Percentiles rank a stretch among this genome's conserved stretches.
Evolutionary conservation across 2,797 vertebrate species (phyloP).

Genomic region (Ceyx erithaca): DNA sequence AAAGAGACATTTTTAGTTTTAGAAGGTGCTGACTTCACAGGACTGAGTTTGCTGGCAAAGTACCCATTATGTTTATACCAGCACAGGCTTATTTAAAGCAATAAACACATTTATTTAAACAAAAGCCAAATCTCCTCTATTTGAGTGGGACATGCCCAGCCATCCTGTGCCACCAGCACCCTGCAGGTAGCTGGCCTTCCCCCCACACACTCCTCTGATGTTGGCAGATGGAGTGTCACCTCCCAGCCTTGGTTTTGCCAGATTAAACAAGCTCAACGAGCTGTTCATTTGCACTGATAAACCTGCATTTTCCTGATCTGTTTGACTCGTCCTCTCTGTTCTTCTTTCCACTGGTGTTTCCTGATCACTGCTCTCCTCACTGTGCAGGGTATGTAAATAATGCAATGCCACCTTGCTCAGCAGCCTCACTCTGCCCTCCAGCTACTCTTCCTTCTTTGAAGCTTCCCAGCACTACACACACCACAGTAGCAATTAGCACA

Average conservation of each 20-base stretch:
- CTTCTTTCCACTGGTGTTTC: not conserved
- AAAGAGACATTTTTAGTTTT: not conserved
- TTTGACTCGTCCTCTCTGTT: not conserved
- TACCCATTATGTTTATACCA: not conserved
- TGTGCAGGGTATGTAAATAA: rapidly evolving
- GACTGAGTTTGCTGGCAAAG: not conserved
- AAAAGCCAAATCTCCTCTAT: not conserved
- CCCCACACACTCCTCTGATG: not conserved
- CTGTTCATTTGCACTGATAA: not conserved
- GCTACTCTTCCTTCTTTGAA: not conserved
- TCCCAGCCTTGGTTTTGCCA: not conserved
- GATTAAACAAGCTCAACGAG: not conserved
- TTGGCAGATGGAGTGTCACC: not conserved
- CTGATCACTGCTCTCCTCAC: not conserved
- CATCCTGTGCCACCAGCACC: too few relatives aligned
- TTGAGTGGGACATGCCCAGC: not conserved
- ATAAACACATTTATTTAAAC: not conserved
- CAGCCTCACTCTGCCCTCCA: not conserved
- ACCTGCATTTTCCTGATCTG: not conserved
- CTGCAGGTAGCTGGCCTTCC: too few relatives aligned
- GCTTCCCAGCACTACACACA: not conserved
- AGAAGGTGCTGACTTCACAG: not conserved
- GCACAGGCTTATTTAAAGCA: not conserved
- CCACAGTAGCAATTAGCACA: not conserved
- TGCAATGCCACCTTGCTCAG: not conserved